phyloP scores from a whole-genome alignment of 2,888 invertebrate genomes.

The Megamerina dolium region DNA sequence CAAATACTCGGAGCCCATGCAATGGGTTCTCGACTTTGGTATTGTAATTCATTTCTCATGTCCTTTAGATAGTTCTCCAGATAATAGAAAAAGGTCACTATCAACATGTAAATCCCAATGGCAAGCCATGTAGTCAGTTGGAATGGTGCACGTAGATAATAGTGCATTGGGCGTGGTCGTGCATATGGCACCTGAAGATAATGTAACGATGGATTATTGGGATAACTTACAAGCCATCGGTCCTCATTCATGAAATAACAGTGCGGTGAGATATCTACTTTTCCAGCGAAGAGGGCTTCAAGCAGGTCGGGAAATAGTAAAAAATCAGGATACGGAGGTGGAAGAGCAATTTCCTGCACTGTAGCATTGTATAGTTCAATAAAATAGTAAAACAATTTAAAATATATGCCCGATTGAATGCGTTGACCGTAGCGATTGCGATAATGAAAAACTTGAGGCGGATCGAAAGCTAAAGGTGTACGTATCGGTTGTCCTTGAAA shows the following conservation, averaged over 20 bases:
- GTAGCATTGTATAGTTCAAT: constrained; percentile 13
- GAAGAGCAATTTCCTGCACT: constrained; percentile 11
- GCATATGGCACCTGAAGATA: constrained; percentile 4
- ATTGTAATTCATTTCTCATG: no score
- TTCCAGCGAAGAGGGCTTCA: constrained; percentile 5
- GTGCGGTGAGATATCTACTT: constrained; percentile 10
- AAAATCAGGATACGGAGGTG: constrained; percentile 10
- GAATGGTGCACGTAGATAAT: neutral
- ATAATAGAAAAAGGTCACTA: constrained; percentile 3
- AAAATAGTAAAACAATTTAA: constrained; percentile 9
- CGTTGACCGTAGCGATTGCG: constrained; percentile 12
- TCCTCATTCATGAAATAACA: constrained; percentile 7
- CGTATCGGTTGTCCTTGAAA: constrained; percentile 9
- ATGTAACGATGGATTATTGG: constrained; percentile 1
- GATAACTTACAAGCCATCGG: constrained; percentile 7
- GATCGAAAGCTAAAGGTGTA: constrained; percentile 13
- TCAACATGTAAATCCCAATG: neutral
- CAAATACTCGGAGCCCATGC: no score
- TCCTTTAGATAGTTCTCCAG: no score
- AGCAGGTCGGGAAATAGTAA: constrained; percentile 4
- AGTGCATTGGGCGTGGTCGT: neutral
- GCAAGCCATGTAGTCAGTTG: neutral
- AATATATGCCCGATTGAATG: constrained; percentile 9
- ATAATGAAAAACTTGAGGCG: constrained; percentile 10
- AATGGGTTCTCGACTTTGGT: no score